These are phyloP conservation scores for Yponomeuta evonymella DNA, from an alignment of 2,888 invertebrate species.

Conservation along the genomic window DNA sequence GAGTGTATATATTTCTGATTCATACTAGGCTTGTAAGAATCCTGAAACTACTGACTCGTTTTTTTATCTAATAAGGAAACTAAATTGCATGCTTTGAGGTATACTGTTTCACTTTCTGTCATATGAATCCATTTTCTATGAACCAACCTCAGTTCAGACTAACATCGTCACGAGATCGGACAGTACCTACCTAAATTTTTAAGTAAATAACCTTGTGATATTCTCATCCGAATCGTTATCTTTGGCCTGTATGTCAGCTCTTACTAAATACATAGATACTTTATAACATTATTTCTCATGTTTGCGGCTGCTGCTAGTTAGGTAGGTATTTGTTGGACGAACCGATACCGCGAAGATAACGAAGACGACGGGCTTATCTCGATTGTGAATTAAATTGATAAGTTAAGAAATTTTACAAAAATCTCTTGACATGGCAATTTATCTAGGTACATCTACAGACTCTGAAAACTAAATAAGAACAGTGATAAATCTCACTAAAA, in stretches of 20 bases:
- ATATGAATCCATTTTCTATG: neutral
- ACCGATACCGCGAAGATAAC: conserved; percentile 48
- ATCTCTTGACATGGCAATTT: no score
- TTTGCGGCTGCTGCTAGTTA: conserved; percentile 40
- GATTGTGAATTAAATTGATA: conserved; percentile 65
- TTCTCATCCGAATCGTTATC: conserved; percentile 35
- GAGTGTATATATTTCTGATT: conserved; percentile 20
- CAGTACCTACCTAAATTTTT: conserved; percentile 7
- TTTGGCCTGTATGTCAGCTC: conserved; percentile 42
- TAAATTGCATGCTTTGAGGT: neutral
- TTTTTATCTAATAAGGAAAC: conserved; percentile 4
- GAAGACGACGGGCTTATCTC: conserved; percentile 72
- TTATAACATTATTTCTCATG: conserved; percentile 35
- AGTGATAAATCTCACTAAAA: no score
- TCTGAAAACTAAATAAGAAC: no score
- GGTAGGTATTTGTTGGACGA: conserved; percentile 51
- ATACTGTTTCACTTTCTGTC: neutral
- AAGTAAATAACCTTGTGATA: conserved; percentile 14
- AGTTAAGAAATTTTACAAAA: conserved; percentile 38
- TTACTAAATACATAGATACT: conserved; percentile 37
- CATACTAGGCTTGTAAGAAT: neutral
- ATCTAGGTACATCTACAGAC: neutral
- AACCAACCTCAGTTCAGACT: neutral
- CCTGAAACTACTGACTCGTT: neutral
- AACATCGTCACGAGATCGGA: neutral